Evolutionary conservation across 2,888 invertebrate genomes (phyloP), one percentile per base, ranked within the genome.

Genomic region (Drosophila koepferae): DNA sequence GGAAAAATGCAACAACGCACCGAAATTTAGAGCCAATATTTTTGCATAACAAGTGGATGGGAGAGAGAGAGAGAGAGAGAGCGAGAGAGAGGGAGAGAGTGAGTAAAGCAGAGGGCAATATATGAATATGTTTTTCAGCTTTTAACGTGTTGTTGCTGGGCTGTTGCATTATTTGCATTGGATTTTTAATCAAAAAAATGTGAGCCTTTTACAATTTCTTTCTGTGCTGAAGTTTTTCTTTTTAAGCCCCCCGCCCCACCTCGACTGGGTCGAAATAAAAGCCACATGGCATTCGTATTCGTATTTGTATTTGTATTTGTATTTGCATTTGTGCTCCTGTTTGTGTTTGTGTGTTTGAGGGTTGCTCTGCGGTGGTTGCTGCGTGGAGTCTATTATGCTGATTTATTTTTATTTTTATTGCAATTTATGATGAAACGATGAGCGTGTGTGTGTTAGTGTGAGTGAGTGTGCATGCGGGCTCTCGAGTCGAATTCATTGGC

Each of bases 341-440:
- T 8, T n/a, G 7, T 41, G 41, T 41, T 49, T 48, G n/a, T 48
- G 9, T 28, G 36, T 62, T 56, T 58, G 78, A 86, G 83, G 83
- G 83, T 86, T 82, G 83, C 61, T 77, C 59, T 78, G 60, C 71
- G 82, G 83, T 86, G 83, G 83, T 84, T 78, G 84, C 62, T 85
- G 54, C 56, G 3, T 28, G 28, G 64, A 86, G 83, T 90, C 82
- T 90, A 90, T 87, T 87, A 89, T 90, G 84, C 70, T 87, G 90
- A 87, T 87, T 87, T 87, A 90, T 87, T 80, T 87, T 72, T 79
- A 87, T 87, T 86, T 89, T 82, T 76, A 89, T 83, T 83, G 83
- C 87, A 82, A 84, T 82, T 89, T 83, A 82, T 85, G 82, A 72
- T 71, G 78, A 81, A 61, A 63, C 54, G 44, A 41, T 59, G 23